Base-by-base conservation (phyloP, 1,140 invertebrate genomes). In the Phortica variegata region DNA sequence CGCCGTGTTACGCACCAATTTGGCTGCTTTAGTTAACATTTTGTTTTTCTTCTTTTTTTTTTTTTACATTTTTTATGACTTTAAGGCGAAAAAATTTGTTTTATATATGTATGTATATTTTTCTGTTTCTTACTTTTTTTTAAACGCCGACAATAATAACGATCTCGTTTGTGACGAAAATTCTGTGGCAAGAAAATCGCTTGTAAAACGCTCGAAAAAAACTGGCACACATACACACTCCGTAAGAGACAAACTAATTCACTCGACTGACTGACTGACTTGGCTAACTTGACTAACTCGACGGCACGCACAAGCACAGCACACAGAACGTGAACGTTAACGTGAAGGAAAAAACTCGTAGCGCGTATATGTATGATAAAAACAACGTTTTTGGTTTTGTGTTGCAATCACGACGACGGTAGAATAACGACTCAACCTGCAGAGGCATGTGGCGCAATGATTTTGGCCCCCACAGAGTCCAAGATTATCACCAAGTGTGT, bases 381-480 rank as follows among this genome's bases (percentile, higher is more conserved):
- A 26, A 18, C 41, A 32, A 16, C 29, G 29, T 18, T 18, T 21
- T 17, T 44, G 12, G 12, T 34, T 10, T 44, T 33, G 66, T 71
- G 66, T 71, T 71, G 68, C 62, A 72, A 72, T 72, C 68, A 68
- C 45, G 58, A 46, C 63, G 60, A 72, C 68, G 69, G 68, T 72
- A 72, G 68, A 72, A 72, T 62, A 71, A 61, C 68, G 63, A 72
- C 68, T 72, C 68, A 68, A 55, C 54, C 50, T 57, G 46, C 33
- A 42, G 40, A 52, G 56, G 54, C 62, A 39, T 41, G 59, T 43
- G 45, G 31, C 43, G 20, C 50, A 20, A 44, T 54, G 48, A 43
- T 43, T 52, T 47, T 48, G 61, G 57, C 65, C 65, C 61, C 65
- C 58, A 65, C 49, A 60, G 38, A 56, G 58, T 66, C 60, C 63